These are phyloP conservation scores for Matsumurasca onukii DNA, from an alignment of 1,140 invertebrate genomes.

Conservation along the genomic window DNA sequence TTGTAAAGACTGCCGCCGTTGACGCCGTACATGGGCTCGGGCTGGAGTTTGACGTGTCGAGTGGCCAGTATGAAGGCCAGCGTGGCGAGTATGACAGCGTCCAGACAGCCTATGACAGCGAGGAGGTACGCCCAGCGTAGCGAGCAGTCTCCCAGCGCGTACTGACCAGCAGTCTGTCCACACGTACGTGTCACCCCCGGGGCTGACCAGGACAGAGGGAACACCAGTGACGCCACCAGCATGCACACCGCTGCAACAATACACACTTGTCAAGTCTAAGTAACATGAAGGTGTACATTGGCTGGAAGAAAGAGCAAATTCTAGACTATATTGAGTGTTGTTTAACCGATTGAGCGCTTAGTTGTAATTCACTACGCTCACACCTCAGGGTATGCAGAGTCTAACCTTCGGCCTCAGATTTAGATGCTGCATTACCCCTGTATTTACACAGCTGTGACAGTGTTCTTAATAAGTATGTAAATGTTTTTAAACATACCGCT, in stretches of 20 bases:
- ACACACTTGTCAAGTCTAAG: no score
- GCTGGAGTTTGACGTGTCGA: conserved; percentile 79
- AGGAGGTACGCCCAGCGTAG: conserved; percentile 95
- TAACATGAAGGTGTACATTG: no score
- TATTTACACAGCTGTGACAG: no score
- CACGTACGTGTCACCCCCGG: conserved; percentile 81
- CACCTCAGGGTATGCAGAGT: no score
- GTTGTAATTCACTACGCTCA: no score
- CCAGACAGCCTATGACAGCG: conserved; percentile 88
- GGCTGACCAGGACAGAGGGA: conserved; percentile 91
- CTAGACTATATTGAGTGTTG: no score
- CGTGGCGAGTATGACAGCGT: conserved; percentile 84
- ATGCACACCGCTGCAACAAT: conserved; percentile 71
- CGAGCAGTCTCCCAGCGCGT: conserved; percentile 76
- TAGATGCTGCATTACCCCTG: no score
- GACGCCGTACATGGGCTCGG: conserved; percentile 69
- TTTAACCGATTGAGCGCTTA: no score
- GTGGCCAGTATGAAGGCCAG: conserved; percentile 93
- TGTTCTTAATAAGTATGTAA: no score
- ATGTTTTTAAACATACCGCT: no score
- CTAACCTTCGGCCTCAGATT: no score
- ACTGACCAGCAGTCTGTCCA: conserved; percentile 74
- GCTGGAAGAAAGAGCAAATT: no score
- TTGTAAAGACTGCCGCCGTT: conserved; percentile 57
- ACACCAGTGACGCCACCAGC: conserved; percentile 82